These are phyloP conservation scores for Drosophila repleta DNA, from an alignment of 1,140 invertebrate species.

Conservation along the genomic window DNA sequence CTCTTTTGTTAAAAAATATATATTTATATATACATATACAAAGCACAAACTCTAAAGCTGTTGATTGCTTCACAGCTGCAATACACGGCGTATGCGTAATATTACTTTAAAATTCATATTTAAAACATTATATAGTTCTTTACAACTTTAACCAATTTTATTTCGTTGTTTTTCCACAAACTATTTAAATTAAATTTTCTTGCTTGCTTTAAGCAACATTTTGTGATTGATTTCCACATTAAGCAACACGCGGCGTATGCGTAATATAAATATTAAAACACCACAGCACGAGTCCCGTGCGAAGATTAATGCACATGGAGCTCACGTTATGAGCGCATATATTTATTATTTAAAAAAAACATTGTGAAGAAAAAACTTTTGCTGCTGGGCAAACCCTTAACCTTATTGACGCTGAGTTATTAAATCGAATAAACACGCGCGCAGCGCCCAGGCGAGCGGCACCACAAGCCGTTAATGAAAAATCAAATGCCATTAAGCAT, in stretches of 20 bases:
- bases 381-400: constrained; percentile 37
- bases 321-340: constrained; percentile 1
- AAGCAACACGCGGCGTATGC: not conserved
- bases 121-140: too few relatives aligned
- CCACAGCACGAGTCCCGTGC: constrained; percentile 32
- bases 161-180: too few relatives aligned
- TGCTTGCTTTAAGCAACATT: not conserved
- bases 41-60: too few relatives aligned
- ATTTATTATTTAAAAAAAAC: constrained; percentile 20
- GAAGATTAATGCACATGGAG: constrained; percentile 58
- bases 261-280: constrained; percentile 14
- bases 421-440: constrained; percentile 53
- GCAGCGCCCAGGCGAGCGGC: constrained; percentile 20
- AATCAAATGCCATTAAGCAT: constrained; percentile 49
- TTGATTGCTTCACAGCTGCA: not conserved
- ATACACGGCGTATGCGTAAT: constrained; percentile 47
- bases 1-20: too few relatives aligned
- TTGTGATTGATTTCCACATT: constrained; percentile 11
- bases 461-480: constrained; percentile 65
- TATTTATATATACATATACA: too few relatives aligned
- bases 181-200: not conserved
- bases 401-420: constrained; percentile 67
- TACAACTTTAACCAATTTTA: too few relatives aligned
- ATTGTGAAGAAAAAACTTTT: constrained; percentile 21
- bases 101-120: constrained; percentile 3